Conservation (phyloP, 2,113 vertebrate species). For the Pollimyrus isidori region DNA sequence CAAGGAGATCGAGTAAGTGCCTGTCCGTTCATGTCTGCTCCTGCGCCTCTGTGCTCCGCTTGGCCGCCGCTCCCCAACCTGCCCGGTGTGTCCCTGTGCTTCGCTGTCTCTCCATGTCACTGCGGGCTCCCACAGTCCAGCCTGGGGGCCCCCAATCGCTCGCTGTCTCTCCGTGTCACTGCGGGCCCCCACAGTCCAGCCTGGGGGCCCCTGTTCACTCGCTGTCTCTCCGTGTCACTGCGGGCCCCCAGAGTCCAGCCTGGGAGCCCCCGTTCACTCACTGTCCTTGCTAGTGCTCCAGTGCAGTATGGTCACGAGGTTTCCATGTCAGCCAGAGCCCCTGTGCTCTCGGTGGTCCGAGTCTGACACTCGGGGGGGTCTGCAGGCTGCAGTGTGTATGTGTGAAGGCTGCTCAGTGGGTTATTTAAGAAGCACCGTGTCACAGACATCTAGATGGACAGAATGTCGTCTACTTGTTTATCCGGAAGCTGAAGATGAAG, state of each 20-base stretch:
- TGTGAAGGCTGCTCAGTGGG: not conserved
- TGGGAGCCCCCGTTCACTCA: not conserved
- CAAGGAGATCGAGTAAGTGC: slow-evolving; percentile 69
- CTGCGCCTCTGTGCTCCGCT: not conserved
- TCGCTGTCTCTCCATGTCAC: not conserved
- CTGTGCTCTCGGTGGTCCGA: not conserved
- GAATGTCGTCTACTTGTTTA: not conserved
- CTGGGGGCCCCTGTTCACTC: not conserved
- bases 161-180: not conserved
- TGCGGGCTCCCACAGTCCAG: not conserved
- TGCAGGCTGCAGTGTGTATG: not conserved
- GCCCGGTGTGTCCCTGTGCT: not conserved
- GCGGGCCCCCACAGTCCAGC: not conserved
- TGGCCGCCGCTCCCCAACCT: not conserved
- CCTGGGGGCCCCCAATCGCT: not conserved
- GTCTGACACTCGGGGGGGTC: not conserved
- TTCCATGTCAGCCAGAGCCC: not conserved
- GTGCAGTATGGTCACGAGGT: not conserved
- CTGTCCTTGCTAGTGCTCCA: not conserved
- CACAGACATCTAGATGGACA: not conserved
- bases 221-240: too few species aligned
- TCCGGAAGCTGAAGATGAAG: not conserved
- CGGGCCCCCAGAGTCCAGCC: too few species aligned
- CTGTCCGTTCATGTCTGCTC: not conserved
- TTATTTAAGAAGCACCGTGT: not conserved